Percentiles rank a stretch among this genome's conserved stretches.
Evolutionary conservation across 2,797 vertebrate species (phyloP).

Genomic region (Ptychobarbus kaznakovi): DNA sequence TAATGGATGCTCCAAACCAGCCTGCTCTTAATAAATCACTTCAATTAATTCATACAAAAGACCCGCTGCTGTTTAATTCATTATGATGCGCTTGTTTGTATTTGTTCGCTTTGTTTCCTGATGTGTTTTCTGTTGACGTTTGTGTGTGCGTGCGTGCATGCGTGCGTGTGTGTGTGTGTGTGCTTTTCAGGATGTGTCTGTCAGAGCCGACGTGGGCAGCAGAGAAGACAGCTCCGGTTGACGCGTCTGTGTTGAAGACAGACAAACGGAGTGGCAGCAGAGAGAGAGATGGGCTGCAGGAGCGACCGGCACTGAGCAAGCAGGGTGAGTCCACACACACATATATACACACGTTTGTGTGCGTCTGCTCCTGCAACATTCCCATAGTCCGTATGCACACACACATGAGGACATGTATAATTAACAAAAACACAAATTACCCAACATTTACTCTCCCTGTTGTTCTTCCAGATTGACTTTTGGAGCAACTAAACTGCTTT

Average conservation of each 20-base stretch:
- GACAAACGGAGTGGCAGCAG: slow-evolving; percentile 72
- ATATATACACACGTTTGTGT: slow-evolving; percentile 24
- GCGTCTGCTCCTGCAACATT: not conserved
- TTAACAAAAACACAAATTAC: not conserved
- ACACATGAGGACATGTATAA: not conserved
- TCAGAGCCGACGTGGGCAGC: slow-evolving; percentile 73
- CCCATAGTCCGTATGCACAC: not conserved
- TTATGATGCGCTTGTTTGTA: slow-evolving; percentile 4
- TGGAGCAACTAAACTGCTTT: not conserved
- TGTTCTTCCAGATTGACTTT: not conserved
- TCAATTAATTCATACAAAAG: slow-evolving; percentile 58
- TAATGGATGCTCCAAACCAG: slow-evolving; percentile 77
- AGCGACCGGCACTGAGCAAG: slow-evolving; percentile 71
- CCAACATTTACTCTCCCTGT: not conserved
- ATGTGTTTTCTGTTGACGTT: slow-evolving; percentile 18
- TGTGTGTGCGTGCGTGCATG: not conserved
- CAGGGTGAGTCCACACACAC: slow-evolving; percentile 78
- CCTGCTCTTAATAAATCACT: slow-evolving; percentile 76
- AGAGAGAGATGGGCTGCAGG: slow-evolving; percentile 58
- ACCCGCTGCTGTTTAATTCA: slow-evolving; percentile 32
- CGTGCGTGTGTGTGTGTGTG: not conserved
- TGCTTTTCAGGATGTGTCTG: slow-evolving; percentile 74
- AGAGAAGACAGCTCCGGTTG: slow-evolving; percentile 75
- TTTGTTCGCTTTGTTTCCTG: slow-evolving; percentile 30
- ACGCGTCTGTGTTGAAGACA: slow-evolving; percentile 72